Evolutionary conservation across 2,888 invertebrate genomes (phyloP), one percentile per base, ranked within the genome.

Genomic region (Amiota communis): DNA sequence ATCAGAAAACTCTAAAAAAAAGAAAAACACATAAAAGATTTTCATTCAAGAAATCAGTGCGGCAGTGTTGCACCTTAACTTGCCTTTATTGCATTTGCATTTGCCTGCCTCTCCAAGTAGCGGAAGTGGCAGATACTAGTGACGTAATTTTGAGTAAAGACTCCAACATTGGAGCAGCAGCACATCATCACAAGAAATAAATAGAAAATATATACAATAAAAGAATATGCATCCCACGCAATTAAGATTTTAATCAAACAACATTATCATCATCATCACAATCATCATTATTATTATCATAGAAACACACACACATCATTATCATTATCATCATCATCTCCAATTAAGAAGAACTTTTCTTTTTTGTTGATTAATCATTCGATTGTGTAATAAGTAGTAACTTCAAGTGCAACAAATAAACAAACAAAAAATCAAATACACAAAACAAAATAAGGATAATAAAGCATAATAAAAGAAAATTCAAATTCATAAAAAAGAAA

Each of bases 91-190:
- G 59, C 57, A n/a, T 36, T 36, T 36, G 36, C 36, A 36, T 36
- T 36, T 36, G 6, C 36, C 36, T 36, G 36, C 36, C 2, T 36
- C 2, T 36, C 36, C 59, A 59, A n/a, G 20, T 59, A 59, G 8
- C 63, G 63, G 63, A 63, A 63, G 46, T 63, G 36, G 36, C 36
- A 36, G 36, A 36, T 59, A 13, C 11, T 20, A 53, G 67, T 68
- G 67, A 68, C 67, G 67, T 68, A 68, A 68, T 23, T 68, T 51
- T n/a, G n/a, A 23, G 12, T 15, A n/a, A 15, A 68, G 51, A 65
- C 51, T 68, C 53, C 20, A 23, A 13, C 17, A 8, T 12, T 8
- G 67, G 23, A 68, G 67, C 23, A 8, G 23, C 23, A 8, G 23
- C 23, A n/a, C 2, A 11, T 59, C 23, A 10, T 20, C 17, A n/a